phyloP scores from a whole-genome alignment of 1,140 invertebrate genomes.

The Branchinecta lindahli region DNA sequence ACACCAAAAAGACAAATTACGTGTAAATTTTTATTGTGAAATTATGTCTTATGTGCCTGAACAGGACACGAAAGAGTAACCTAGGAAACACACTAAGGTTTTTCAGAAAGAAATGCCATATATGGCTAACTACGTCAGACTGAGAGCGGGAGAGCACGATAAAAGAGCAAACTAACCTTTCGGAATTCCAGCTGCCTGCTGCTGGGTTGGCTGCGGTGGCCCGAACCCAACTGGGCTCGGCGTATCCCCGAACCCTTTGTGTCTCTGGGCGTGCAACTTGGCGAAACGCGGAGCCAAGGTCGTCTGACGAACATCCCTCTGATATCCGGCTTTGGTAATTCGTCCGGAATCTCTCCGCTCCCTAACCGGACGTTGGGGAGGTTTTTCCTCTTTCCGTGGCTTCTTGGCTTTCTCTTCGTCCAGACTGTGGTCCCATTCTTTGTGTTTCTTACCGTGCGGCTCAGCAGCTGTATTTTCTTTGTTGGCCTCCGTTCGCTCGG shows the following conservation, averaged over 20 bases:
- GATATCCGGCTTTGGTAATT: conserved; percentile 31
- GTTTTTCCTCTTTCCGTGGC: conserved; percentile 29
- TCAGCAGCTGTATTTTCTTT: no score
- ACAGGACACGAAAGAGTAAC: no score
- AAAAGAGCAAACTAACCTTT: conserved; percentile 30
- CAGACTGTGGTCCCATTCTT: conserved; percentile 25
- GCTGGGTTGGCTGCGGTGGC: conserved; percentile 28
- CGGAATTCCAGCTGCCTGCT: conserved; percentile 27
- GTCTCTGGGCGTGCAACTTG: conserved; percentile 41
- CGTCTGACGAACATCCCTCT: conserved; percentile 35
- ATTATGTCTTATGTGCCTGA: no score
- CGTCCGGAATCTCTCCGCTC: conserved; percentile 27
- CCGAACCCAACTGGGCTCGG: conserved; percentile 21
- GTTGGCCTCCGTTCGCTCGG: no score
- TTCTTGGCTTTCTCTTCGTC: conserved; percentile 39
- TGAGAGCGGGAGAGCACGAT: background rate
- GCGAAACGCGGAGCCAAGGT: conserved; percentile 63
- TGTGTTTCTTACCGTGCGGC: no score
- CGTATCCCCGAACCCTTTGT: conserved; percentile 18
- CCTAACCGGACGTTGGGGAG: background rate
- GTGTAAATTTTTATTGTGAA: no score
- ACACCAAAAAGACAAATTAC: no score
- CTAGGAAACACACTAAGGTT: no score
- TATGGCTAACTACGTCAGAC: background rate
- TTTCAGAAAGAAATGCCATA: no score